Evolutionary conservation across 2,113 vertebrate genomes (phyloP).

Genomic region (Bos javanicus): DNA sequence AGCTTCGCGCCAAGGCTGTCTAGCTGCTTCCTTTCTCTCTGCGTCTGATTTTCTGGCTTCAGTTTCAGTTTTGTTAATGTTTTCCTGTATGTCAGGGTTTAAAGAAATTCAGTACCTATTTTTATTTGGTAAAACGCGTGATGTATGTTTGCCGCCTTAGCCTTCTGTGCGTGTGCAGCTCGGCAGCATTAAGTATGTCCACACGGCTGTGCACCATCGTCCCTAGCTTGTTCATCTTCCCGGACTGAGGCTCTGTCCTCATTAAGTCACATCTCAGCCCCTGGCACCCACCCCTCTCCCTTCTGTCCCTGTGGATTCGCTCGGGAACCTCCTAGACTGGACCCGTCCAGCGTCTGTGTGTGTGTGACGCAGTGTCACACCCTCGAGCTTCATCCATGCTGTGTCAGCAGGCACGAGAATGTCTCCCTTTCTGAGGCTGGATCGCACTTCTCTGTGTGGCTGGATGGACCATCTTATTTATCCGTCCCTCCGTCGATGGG

Average conservation of each 20-base stretch:
- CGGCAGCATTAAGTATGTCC: fast-evolving
- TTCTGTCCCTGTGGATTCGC: fast-evolving
- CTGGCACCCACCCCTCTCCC: fast-evolving
- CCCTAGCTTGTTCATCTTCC: neutral
- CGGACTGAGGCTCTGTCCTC: neutral
- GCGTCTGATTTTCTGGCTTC: neutral
- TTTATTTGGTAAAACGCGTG: neutral
- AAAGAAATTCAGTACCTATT: too few relatives aligned
- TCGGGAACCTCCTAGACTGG: fast-evolving
- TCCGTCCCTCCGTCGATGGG: fast-evolving
- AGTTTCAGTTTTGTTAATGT: neutral
- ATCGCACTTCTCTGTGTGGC: neutral
- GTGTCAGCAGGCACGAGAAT: neutral
- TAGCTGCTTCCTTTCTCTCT: neutral
- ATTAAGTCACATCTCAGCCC: too few relatives aligned
- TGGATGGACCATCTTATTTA: neutral
- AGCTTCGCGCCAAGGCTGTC: neutral
- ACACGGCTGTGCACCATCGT: fast-evolving
- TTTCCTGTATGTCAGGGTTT: neutral
- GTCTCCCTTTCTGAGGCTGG: neutral
- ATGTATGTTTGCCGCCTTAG: too few relatives aligned
- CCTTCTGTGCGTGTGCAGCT: fast-evolving
- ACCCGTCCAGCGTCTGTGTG: fast-evolving
- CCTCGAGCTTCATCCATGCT: neutral
- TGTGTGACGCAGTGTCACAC: fast-evolving